Conservation (phyloP, 2,888 invertebrate species). For the Neocrepidodera transversa region DNA sequence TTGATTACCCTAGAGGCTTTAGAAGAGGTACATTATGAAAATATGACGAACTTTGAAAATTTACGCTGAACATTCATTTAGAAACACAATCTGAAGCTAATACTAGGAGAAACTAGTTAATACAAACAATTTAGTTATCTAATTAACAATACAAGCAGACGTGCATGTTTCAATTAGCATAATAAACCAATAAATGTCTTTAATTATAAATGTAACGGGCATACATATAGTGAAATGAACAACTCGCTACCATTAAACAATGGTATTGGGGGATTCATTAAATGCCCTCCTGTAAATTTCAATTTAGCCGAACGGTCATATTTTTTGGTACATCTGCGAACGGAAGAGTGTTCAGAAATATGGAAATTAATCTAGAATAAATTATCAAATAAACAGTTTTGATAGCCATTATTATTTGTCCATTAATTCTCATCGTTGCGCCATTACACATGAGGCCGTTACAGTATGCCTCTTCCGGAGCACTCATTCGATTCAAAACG, state of each 20-base stretch:
- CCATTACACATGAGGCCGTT: neutral
- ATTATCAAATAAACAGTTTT: constrained; percentile 15
- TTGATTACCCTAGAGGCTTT: too few relatives aligned
- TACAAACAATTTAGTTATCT: constrained; percentile 26
- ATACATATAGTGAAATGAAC: constrained; percentile 22
- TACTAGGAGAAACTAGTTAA: neutral
- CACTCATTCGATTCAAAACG: too few relatives aligned
- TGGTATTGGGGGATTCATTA: constrained; percentile 25
- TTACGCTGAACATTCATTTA: too few relatives aligned
- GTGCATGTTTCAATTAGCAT: constrained; percentile 29
- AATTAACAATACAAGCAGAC: constrained; percentile 23
- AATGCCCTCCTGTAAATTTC: constrained; percentile 21
- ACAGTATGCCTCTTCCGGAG: too few relatives aligned
- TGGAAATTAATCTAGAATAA: constrained; percentile 23
- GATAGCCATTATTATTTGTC: constrained; percentile 15
- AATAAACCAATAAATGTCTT: constrained; percentile 34
- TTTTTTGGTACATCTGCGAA: constrained; percentile 19
- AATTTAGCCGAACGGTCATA: constrained; percentile 17
- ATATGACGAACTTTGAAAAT: too few relatives aligned
- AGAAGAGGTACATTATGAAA: too few relatives aligned
- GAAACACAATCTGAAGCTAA: too few relatives aligned
- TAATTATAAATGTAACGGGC: constrained; percentile 29
- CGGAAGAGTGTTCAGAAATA: constrained; percentile 17
- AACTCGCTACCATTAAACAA: constrained; percentile 23
- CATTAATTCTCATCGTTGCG: neutral